A percentile compares a stretch with the other conserved stretches of the same genome.
phyloP scores from a whole-genome alignment of 2,888 invertebrate genomes.

The Heterodera filipjevi region DNA sequence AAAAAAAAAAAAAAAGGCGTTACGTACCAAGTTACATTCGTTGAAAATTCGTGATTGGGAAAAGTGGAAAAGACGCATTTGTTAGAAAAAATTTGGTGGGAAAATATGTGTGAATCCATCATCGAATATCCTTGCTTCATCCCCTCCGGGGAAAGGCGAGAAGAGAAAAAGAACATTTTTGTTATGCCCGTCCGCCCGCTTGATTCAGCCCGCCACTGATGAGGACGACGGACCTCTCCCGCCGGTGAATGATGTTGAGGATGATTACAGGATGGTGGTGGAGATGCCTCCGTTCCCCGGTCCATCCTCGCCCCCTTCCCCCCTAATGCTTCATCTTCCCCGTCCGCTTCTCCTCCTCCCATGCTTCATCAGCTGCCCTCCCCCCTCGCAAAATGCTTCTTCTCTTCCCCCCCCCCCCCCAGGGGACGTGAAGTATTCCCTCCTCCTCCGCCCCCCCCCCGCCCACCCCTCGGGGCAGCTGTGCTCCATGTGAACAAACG shows the following conservation, averaged over 20 bases:
- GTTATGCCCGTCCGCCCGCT: background rate
- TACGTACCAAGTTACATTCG: too few relatives aligned
- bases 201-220: background rate
- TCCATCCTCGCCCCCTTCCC: too few relatives aligned
- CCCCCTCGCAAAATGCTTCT: background rate
- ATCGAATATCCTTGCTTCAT: too few relatives aligned
- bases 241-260: background rate
- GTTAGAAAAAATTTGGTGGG: background rate
- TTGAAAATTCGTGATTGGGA: too few relatives aligned
- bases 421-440: background rate
- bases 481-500: constrained; percentile 10
- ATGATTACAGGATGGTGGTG: background rate
- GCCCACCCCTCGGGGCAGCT: background rate
- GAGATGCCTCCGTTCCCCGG: background rate
- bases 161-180: background rate
- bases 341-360: too few relatives aligned
- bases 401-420: background rate
- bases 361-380: too few relatives aligned
- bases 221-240: too few relatives aligned
- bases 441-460: background rate
- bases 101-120: too few relatives aligned
- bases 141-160: background rate
- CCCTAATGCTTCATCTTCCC: too few relatives aligned
- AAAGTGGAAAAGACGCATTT: too few relatives aligned
- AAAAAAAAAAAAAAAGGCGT: background rate